These are phyloP conservation scores for Clinocottus analis DNA, from an alignment of 2,113 vertebrate genomes.

Conservation along the genomic window DNA sequence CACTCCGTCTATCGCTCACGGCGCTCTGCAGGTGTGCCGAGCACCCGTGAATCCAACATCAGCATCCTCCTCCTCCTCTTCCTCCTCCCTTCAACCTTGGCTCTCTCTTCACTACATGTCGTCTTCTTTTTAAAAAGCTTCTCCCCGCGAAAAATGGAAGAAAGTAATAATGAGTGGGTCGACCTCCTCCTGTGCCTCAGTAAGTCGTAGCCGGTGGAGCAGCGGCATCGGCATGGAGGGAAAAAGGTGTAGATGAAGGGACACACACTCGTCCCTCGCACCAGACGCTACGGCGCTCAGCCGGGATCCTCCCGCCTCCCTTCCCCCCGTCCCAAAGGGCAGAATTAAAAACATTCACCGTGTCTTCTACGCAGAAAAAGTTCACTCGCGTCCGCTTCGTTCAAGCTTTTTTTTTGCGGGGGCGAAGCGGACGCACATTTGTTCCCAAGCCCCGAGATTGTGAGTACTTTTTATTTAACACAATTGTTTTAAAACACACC, in stretches of 20 bases:
- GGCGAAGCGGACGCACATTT: background rate
- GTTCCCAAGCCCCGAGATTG: background rate
- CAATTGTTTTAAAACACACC: background rate
- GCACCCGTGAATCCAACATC: slow-evolving; percentile 31
- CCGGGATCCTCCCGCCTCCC: background rate
- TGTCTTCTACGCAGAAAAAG: slow-evolving; percentile 14
- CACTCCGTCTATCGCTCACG: slow-evolving; percentile 54
- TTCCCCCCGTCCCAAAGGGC: slow-evolving; percentile 8
- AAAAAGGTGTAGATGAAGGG: background rate
- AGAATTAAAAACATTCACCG: slow-evolving; percentile 54
- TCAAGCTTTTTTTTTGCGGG: background rate
- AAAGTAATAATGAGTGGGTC: slow-evolving; percentile 42
- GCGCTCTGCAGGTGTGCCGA: slow-evolving; percentile 56
- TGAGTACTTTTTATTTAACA: background rate
- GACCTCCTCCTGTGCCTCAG: slow-evolving; percentile 41
- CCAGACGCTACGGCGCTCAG: too few relatives aligned
- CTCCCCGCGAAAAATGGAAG: slow-evolving; percentile 5
- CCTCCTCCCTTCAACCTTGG: slow-evolving; percentile 20
- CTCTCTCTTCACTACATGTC: slow-evolving; percentile 13
- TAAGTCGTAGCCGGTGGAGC: slow-evolving; percentile 24
- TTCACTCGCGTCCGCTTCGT: background rate
- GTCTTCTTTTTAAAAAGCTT: slow-evolving; percentile 39
- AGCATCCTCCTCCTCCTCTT: background rate
- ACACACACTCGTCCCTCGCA: too few relatives aligned
- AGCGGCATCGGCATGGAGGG: slow-evolving; percentile 10